These are phyloP conservation scores for Lumbricus terrestris DNA, from an alignment of 2,888 invertebrate genomes.

Conservation along the genomic window DNA sequence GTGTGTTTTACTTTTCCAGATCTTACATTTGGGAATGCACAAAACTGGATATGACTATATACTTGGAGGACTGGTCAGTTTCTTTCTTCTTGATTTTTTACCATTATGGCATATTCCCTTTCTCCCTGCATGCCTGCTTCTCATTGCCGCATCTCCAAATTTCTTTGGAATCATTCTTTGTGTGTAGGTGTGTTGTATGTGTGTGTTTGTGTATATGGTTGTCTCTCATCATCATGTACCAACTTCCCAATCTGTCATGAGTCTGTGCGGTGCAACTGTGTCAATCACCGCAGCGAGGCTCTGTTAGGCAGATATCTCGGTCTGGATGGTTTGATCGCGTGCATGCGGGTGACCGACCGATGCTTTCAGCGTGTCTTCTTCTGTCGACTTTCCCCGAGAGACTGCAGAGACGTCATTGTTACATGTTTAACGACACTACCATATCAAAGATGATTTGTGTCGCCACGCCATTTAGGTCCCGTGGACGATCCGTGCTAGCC, in stretches of 20 bases:
- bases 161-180: background rate
- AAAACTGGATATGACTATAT: slow-evolving; percentile 55
- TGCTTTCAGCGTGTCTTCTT: background rate
- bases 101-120: background rate
- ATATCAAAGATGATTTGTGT: too few relatives aligned
- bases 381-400: too few relatives aligned
- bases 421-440: too few relatives aligned
- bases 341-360: background rate
- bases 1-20: slow-evolving; percentile 38
- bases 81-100: background rate
- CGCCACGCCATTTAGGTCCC: too few relatives aligned
- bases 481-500: too few relatives aligned
- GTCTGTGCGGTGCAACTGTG: too few relatives aligned
- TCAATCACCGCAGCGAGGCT: background rate
- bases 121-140: background rate
- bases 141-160: background rate
- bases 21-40: slow-evolving; percentile 57
- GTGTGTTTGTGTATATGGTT: background rate
- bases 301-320: background rate
- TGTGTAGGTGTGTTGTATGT: background rate
- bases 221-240: too few relatives aligned
- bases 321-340: background rate
- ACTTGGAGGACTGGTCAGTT: slow-evolving; percentile 48
- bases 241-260: background rate
- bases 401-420: too few relatives aligned